Conservation (phyloP, 1,140 invertebrate species). For the Cotesia typhae region DNA sequence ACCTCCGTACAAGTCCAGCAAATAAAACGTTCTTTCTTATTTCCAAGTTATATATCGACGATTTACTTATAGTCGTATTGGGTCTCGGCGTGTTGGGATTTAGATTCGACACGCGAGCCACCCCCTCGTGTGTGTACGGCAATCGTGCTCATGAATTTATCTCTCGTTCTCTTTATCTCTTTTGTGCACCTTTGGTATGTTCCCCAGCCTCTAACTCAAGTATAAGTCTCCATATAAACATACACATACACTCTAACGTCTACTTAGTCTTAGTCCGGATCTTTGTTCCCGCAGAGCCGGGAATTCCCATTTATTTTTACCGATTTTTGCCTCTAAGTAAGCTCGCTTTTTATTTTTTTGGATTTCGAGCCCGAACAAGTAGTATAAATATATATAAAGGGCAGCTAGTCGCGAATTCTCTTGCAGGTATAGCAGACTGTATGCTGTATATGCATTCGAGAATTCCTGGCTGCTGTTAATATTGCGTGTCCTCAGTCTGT, state of each 20-base stretch:
- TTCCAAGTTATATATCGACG: no score
- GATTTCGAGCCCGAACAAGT: neutral
- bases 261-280: neutral
- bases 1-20: neutral
- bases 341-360: slow-evolving; percentile 18
- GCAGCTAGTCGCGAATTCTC: neutral
- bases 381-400: neutral
- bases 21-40: neutral
- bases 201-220: no score
- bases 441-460: neutral
- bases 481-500: no score
- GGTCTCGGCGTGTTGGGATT: slow-evolving; percentile 29
- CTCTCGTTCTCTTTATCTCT: slow-evolving; percentile 32
- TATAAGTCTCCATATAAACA: no score
- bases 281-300: slow-evolving; percentile 21
- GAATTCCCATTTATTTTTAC: slow-evolving; percentile 22
- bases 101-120: slow-evolving; percentile 27
- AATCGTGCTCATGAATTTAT: slow-evolving; percentile 59
- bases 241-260: no score
- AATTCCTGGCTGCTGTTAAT: slow-evolving; percentile 15
- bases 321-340: neutral
- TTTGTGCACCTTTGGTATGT: slow-evolving; percentile 8
- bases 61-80: neutral
- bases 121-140: slow-evolving; percentile 43
- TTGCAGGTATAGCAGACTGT: slow-evolving; percentile 16